Base-by-base conservation (phyloP, 2,113 vertebrate genomes). In the Antidorcas marsupialis region DNA sequence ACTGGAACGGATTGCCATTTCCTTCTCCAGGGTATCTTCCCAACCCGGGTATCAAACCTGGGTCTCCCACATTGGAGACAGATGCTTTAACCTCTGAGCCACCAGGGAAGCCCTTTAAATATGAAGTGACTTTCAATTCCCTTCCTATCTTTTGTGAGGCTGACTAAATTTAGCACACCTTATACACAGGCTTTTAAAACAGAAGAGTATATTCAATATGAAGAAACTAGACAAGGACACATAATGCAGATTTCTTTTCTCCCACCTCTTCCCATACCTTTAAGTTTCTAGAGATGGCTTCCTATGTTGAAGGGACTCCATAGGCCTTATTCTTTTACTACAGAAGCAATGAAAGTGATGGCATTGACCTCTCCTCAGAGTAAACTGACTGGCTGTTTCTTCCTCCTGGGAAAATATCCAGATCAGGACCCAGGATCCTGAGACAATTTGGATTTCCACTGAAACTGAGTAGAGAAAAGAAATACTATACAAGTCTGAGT, bases 141-240 rank as follows among this genome's bases (percentile, higher is more conserved):
- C 47, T 94, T 85, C 81, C 55, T 67, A 52, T 93, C 71, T 71
- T 86, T 93, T 17, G 4, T 92, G 21, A 95, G 33, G 8, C 47
- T 97, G 71, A 81, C 92, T 92, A 95, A 74, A 95, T 87, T 83
- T 55, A 89, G 43, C 12, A 83, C 9, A 93, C 33, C n/a, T 95
- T 28, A 91, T 60, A 59, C 79, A 62, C 60, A 92, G 50, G 30
- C 28, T 94, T 92, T 94, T 92, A 71, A 91, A 90, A 91, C 28
- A 91, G 81, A 95, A 79, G 33, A 79, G 21, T 12, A 79, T 52
- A 91, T 64, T 53, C 88, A 59, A 97, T 33, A 17, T 84, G 27
- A 89, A 92, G 57, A 43, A 87, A 96, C 90, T 95, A 93, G 43
- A 93, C 55, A 13, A 84, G 55, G 55, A 97, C 62, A 76, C 14